A percentile compares a stretch with the other conserved stretches of the same genome.
Evolutionary conservation across 2,113 vertebrate species (phyloP).

Genomic region (Alectura lathami): DNA sequence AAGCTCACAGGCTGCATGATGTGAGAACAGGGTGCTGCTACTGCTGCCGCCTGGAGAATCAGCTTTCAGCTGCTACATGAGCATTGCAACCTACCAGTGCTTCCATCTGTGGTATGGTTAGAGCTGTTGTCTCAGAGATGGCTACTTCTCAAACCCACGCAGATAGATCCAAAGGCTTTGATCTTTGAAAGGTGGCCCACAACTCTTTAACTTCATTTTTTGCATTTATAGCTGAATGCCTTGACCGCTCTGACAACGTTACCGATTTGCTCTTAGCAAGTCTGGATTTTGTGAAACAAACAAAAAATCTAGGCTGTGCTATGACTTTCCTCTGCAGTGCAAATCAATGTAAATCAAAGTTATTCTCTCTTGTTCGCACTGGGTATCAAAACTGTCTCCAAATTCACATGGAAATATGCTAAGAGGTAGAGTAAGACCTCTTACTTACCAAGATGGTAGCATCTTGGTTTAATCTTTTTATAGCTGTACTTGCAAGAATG

Average conservation of each 20-base stretch:
- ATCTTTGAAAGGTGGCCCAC: neutral
- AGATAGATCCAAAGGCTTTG: neutral
- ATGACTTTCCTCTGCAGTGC: neutral
- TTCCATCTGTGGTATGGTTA: neutral
- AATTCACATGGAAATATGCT: neutral
- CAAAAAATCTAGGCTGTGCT: neutral
- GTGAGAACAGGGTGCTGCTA: neutral
- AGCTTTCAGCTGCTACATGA: neutral
- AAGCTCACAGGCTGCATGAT: neutral
- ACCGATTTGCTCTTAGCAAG: neutral
- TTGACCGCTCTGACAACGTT: neutral
- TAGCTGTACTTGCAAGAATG: neutral
- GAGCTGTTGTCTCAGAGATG: neutral
- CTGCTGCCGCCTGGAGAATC: constrained; percentile 1
- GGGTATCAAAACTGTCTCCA: neutral
- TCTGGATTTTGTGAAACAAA: neutral
- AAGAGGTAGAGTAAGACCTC: neutral
- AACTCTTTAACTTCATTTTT: neutral
- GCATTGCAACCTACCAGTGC: neutral
- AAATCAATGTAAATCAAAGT: neutral
- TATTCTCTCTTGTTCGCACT: neutral
- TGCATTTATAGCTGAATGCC: neutral
- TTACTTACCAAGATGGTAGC: neutral
- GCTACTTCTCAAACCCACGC: neutral
- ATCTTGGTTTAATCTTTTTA: neutral